These are phyloP conservation scores for Laticauda laticaudata DNA, from an alignment of 2,113 vertebrate species.

Conservation along the genomic window DNA sequence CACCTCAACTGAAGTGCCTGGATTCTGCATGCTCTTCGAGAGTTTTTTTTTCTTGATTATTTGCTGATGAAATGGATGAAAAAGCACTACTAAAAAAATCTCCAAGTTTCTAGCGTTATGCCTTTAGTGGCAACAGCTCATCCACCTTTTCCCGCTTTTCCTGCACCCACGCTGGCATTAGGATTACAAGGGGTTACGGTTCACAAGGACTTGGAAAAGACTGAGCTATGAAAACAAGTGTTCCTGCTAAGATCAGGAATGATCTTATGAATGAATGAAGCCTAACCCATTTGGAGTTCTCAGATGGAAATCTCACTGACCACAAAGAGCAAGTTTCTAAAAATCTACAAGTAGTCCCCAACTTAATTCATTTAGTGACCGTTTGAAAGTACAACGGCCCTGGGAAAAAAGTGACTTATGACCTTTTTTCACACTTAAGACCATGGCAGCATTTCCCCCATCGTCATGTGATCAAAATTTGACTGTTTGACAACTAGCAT, in stretches of 20 bases:
- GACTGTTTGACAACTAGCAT: no score
- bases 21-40: neutral
- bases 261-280: no score
- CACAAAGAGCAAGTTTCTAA: neutral
- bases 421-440: no score
- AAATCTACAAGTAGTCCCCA: neutral
- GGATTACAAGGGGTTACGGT: neutral
- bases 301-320: neutral
- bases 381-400: no score
- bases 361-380: no score
- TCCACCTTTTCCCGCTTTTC: neutral
- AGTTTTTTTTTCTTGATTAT: neutral
- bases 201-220: neutral
- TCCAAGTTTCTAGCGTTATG: neutral
- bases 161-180: neutral
- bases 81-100: neutral
- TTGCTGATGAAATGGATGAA: neutral
- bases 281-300: no score
- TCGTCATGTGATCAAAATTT: no score
- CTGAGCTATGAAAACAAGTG: neutral
- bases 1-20: neutral
- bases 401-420: no score
- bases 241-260: neutral
- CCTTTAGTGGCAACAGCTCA: neutral
- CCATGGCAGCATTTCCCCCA: no score